A percentile compares a stretch with the other conserved stretches of the same genome.
phyloP scores from a whole-genome alignment of 2,797 vertebrate species.

The Phrynocephalus guinanensis region DNA sequence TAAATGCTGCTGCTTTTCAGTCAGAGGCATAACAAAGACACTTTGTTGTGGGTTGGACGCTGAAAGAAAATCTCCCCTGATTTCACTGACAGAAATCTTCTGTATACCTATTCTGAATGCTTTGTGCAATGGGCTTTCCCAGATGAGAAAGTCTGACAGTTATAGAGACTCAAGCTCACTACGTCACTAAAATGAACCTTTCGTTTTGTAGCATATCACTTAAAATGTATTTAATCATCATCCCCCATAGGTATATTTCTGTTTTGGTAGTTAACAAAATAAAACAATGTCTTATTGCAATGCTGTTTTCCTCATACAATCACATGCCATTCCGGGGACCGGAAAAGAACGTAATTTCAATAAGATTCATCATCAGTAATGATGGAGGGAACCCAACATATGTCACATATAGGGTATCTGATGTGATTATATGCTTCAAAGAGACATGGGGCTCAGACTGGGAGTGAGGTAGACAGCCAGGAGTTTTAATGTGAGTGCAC shows the following conservation, averaged over 20 bases:
- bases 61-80: not conserved
- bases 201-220: not conserved
- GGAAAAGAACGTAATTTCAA: not conserved
- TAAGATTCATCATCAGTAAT: not conserved
- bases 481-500: not conserved
- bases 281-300: not conserved
- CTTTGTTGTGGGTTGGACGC: not conserved
- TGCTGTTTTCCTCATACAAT: no score
- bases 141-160: not conserved
- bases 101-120: not conserved
- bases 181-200: not conserved
- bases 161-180: not conserved
- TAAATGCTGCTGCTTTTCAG: not conserved
- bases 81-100: slow-evolving; percentile 5
- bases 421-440: not conserved
- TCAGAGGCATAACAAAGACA: not conserved
- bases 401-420: not conserved
- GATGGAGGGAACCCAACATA: not conserved
- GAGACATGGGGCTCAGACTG: not conserved
- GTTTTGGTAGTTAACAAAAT: not conserved
- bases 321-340: no score
- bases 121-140: not conserved
- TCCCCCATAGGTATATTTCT: not conserved
- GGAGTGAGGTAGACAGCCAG: not conserved
- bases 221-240: not conserved